Percentiles rank a stretch among this genome's conserved stretches.
Evolutionary conservation across 1,140 invertebrate genomes (phyloP).

Genomic region (Maconellicoccus hirsutus): DNA sequence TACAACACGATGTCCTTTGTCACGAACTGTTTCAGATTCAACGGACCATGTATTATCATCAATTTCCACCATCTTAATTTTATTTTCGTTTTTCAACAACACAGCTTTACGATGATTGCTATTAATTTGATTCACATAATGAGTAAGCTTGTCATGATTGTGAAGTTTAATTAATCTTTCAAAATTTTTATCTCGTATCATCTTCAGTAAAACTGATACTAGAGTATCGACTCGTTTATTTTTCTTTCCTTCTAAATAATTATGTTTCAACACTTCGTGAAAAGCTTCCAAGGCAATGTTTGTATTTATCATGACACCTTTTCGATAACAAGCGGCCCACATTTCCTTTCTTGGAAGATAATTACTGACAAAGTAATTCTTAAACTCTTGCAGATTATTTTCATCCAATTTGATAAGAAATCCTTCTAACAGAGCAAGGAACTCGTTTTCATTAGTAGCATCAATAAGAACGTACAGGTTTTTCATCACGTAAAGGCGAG

Average conservation of each 20-base stretch:
- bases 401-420: too few relatives aligned
- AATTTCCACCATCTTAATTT: neutral
- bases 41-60: neutral
- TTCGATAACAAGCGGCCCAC: conserved; percentile 12
- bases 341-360: neutral
- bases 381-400: too few relatives aligned
- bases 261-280: conserved; percentile 9
- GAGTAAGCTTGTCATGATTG: neutral
- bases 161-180: neutral
- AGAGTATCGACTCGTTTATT: conserved; percentile 6
- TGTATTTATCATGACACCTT: neutral
- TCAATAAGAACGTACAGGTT: too few relatives aligned
- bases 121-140: neutral
- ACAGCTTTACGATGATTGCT: neutral
- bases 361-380: neutral
- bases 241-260: conserved; percentile 16
- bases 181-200: neutral
- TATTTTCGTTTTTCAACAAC: neutral
- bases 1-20: too few relatives aligned
- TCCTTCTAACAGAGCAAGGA: too few relatives aligned
- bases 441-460: too few relatives aligned
- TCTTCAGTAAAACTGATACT: neutral
- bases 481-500: too few relatives aligned
- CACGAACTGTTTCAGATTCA: neutral
- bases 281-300: conserved; percentile 21